Evolutionary conservation across 2,888 invertebrate species (phyloP).

Genomic region (Sarcophaga subvicina): DNA sequence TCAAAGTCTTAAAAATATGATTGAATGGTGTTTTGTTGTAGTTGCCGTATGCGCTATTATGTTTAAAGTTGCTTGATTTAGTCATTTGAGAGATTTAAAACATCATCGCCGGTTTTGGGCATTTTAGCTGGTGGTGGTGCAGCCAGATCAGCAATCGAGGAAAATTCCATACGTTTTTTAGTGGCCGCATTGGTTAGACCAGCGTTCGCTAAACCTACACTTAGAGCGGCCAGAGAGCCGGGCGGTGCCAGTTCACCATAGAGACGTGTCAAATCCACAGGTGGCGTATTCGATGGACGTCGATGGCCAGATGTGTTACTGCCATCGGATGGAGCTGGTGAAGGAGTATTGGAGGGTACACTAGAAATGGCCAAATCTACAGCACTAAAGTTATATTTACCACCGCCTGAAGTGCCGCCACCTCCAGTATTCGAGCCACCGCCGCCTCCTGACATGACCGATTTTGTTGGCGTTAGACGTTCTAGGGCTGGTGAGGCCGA

Average conservation of each 20-base stretch:
- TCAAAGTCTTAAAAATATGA: conserved; percentile 28
- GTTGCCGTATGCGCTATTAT: neutral
- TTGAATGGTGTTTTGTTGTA: conserved; percentile 20
- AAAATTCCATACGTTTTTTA: conserved; percentile 82
- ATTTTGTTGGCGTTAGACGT: conserved; percentile 79
- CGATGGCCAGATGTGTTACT: conserved; percentile 77
- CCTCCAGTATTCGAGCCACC: conserved; percentile 71
- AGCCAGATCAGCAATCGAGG: conserved; percentile 81
- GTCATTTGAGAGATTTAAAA: conserved; percentile 80
- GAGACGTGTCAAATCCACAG: conserved; percentile 80
- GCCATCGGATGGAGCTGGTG: conserved; percentile 78
- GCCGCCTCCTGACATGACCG: conserved; percentile 70
- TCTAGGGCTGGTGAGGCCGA: conserved; percentile 80
- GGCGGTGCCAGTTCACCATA: conserved; percentile 79
- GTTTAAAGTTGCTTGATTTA: conserved; percentile 68
- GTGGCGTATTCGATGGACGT: conserved; percentile 78
- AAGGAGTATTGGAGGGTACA: conserved; percentile 80
- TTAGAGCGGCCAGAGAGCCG: conserved; percentile 70
- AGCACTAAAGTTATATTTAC: conserved; percentile 81
- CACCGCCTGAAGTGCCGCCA: conserved; percentile 65
- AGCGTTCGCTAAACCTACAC: conserved; percentile 66
- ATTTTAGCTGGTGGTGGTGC: conserved; percentile 84
- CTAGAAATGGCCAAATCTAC: conserved; percentile 82
- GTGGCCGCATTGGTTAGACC: conserved; percentile 71
- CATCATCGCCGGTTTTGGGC: conserved; percentile 83